Base-by-base conservation (phyloP, 2,888 invertebrate species). In the Metellina segmentata region DNA sequence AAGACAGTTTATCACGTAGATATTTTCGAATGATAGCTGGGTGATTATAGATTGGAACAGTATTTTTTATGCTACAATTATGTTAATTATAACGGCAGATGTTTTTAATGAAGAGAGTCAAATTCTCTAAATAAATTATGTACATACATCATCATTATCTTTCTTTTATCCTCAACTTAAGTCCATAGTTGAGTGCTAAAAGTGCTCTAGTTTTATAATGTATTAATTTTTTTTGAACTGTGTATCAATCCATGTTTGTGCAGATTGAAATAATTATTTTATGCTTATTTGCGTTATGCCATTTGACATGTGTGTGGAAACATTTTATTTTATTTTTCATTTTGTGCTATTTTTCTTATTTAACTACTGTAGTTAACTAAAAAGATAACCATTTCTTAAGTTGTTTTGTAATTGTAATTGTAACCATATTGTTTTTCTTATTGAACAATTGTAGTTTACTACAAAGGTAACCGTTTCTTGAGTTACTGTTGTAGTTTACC, bases 21-120 rank as follows among this genome's bases (percentile, higher is more conserved):
- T 61, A 61, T 34, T 79, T 79, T 61, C 78, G 52, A 78, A 78
- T 52, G n/a, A 52, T 51, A 78, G 16, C 4, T 78, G n/a, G n/a
- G 52, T 16, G 78, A 78, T 61, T 61, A 61, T 61, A 61, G 61
- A n/a, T 52, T n/a, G 51, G 52, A 7, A n/a, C 52, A 78, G 6
- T 52, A 52, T 52, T 19, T 16, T 78, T 78, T 78, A 19, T 78
- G 16, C 78, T n/a, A 52, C 51, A 19, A 52, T 19, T 20, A 78
- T 53, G 85, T 34, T 85, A 75, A 85, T 85, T 71, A 85, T 48
- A 16, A 5, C 9, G 34, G 8, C 85, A 85, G 85, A 61, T 85
- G 75, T 85, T 72, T 61, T 61, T 52, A 85, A 85, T 85, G 85
- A 7, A 75, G 34, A 34, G 34, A 48, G n/a, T 61, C 53, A 20